Conservation (phyloP, 2,888 invertebrate genomes). For the Leptopilina myrica region DNA sequence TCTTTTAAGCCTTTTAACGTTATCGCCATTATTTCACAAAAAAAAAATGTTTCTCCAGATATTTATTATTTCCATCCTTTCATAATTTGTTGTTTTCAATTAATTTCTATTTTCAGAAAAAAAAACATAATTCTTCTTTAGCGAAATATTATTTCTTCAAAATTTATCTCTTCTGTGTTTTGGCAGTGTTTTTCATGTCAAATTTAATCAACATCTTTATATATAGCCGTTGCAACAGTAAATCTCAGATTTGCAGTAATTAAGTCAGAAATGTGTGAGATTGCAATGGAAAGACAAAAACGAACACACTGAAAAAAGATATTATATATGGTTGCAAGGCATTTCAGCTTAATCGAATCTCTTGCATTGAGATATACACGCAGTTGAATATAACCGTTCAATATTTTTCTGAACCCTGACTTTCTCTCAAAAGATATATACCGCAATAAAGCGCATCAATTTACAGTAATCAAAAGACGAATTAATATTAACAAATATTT, state of each 20-base stretch:
- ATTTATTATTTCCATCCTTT: too few species aligned
- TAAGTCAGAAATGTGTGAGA: conserved; percentile 1
- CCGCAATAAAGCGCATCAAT: neutral
- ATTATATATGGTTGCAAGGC: neutral
- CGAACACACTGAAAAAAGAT: neutral
- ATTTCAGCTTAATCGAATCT: conserved; percentile 2
- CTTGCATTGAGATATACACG: neutral
- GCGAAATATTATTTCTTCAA: too few species aligned
- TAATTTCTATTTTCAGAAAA: too few species aligned
- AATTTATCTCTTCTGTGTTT: too few species aligned
- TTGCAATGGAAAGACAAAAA: neutral
- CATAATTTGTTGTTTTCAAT: too few species aligned
- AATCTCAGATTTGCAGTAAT: conserved; percentile 12
- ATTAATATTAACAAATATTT: neutral
- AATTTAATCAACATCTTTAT: conserved; percentile 1
- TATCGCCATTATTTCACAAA: too few species aligned
- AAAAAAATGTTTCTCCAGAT: too few species aligned
- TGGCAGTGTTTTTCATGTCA: neutral
- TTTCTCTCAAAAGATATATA: conserved; percentile 15
- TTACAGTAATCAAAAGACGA: neutral
- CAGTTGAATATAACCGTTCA: neutral
- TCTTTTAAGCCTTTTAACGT: neutral
- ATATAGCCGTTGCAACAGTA: neutral
- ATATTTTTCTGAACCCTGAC: conserved; percentile 18
- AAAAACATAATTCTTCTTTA: too few species aligned